A percentile compares a stretch with the other conserved stretches of the same genome.
Evolutionary conservation across 2,797 vertebrate species (phyloP).

Genomic region (Threskiornis aethiopicus): DNA sequence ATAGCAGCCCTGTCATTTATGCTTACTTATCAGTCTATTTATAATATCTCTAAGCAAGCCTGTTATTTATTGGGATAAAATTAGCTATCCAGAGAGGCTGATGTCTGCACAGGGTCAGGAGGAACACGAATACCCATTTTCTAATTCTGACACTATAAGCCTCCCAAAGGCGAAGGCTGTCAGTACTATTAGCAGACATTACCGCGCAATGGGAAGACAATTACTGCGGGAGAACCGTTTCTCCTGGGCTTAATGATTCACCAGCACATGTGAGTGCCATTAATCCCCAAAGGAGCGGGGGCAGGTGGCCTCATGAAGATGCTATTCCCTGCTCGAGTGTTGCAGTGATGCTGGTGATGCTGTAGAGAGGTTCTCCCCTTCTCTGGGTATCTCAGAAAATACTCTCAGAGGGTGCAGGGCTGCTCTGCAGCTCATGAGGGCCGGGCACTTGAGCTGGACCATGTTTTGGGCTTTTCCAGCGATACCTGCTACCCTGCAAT

Average conservation of each 20-base stretch:
- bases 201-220: not conserved
- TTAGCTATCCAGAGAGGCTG: not conserved
- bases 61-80: not conserved
- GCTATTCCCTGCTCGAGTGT: fast-evolving
- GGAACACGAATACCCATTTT: not conserved
- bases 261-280: not conserved
- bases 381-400: not conserved
- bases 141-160: not conserved
- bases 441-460: not conserved
- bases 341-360: not conserved
- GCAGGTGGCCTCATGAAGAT: not conserved
- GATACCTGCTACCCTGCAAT: not conserved
- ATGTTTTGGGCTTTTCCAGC: not conserved
- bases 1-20: not conserved
- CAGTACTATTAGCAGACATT: not conserved
- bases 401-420: not conserved
- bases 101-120: not conserved
- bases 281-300: not conserved
- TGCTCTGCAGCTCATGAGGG: not conserved
- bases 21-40: not conserved
- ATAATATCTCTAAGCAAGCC: not conserved
- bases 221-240: not conserved
- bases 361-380: not conserved
- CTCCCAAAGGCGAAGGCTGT: not conserved
- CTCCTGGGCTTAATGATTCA: not conserved